Percentiles rank a stretch among this genome's conserved stretches.
Conservation (phyloP, 2,797 vertebrate species). For the Pipistrellus pygmaeus region DNA sequence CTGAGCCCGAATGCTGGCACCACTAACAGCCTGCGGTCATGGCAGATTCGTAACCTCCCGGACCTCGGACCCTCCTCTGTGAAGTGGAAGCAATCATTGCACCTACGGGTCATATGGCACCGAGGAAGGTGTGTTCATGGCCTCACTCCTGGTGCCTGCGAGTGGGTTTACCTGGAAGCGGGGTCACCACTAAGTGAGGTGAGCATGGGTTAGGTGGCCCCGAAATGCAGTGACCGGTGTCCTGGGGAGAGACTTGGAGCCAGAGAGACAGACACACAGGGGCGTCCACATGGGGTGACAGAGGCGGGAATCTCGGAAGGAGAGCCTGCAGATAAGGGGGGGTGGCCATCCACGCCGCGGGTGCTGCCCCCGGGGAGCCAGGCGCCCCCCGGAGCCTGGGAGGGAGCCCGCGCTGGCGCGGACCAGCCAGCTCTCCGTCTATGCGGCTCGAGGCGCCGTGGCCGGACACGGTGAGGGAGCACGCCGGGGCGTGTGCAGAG, state of each 20-base stretch:
- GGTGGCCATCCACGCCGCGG: not conserved
- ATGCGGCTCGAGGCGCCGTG: not conserved
- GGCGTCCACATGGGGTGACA: accelerated
- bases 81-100: not conserved
- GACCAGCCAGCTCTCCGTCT: not conserved
- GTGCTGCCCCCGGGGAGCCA: not conserved
- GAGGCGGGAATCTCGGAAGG: not conserved
- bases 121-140: not conserved
- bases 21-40: not conserved
- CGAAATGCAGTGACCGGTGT: not conserved
- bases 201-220: not conserved
- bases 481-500: not conserved
- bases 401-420: not conserved
- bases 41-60: not conserved
- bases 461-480: not conserved
- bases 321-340: not conserved
- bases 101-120: not conserved
- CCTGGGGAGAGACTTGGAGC: not conserved
- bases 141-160: not conserved
- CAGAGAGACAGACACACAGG: not conserved
- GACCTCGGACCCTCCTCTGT: not conserved
- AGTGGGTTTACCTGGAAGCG: not conserved
- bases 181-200: not conserved
- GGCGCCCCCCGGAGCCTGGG: not conserved
- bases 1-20: not conserved